phyloP scores from a whole-genome alignment of 2,888 invertebrate species.

The Lithophane leautieri region DNA sequence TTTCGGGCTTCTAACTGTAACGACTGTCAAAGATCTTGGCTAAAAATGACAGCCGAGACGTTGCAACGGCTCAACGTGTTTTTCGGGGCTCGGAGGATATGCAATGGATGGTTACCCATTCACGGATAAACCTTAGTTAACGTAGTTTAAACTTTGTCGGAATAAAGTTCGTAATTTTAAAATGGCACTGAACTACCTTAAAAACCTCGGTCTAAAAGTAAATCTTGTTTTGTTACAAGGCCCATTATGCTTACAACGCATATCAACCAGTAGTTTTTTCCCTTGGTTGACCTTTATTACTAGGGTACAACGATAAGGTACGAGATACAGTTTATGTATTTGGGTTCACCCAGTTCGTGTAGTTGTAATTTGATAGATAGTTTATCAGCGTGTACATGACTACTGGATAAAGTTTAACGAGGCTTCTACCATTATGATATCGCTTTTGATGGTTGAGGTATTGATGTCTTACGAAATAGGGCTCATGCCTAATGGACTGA shows the following conservation, averaged over 20 bases:
- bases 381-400: slow-evolving; percentile 18
- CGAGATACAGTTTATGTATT: slow-evolving; percentile 31
- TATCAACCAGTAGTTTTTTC: background rate
- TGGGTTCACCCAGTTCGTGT: background rate
- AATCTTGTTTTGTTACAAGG: background rate
- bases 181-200: no score
- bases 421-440: background rate
- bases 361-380: slow-evolving; percentile 12
- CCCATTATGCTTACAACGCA: background rate
- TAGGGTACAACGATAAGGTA: slow-evolving; percentile 14
- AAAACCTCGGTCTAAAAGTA: background rate
- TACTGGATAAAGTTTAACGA: slow-evolving; percentile 22
- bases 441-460: background rate
- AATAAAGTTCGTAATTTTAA: no score
- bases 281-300: slow-evolving; percentile 27
- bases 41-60: no score
- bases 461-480: no score
- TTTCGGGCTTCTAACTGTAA: no score
- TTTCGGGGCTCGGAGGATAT: no score
- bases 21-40: no score
- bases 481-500: no score
- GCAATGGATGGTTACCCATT: no score
- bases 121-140: no score
- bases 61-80: no score
- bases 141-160: no score